phyloP scores from a whole-genome alignment of 2,888 invertebrate genomes.

The Neelides folsomi region DNA sequence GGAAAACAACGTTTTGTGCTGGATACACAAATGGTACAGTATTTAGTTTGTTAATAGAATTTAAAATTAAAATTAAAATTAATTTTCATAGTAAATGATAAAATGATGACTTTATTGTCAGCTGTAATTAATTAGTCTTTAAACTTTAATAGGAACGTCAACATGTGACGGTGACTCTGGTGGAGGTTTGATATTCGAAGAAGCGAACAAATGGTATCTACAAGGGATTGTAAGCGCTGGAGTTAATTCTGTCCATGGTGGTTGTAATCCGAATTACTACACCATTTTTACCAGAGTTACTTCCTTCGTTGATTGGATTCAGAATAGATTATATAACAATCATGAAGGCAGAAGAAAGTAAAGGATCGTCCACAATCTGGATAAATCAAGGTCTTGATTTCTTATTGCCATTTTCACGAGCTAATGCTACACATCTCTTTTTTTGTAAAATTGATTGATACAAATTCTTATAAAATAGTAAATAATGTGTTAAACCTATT shows the following conservation, averaged over 20 bases:
- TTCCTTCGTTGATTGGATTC: constrained; percentile 21
- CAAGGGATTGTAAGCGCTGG: constrained; percentile 35
- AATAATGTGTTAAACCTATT: no score
- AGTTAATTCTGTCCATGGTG: constrained; percentile 34
- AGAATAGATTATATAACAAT: no score
- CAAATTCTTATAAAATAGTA: no score
- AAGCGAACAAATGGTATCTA: constrained; percentile 14
- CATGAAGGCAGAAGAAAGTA: no score
- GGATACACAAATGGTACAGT: constrained; percentile 44
- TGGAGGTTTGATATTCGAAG: constrained; percentile 22
- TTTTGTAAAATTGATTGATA: no score
- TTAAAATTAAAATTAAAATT: no score
- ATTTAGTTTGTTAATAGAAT: neutral
- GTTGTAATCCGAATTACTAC: constrained; percentile 40
- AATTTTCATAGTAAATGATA: neutral
- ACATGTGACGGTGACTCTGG: constrained; percentile 22
- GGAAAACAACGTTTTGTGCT: constrained; percentile 51
- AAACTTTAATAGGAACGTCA: constrained; percentile 4
- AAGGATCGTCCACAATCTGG: no score
- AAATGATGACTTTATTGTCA: no score
- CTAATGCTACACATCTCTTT: no score
- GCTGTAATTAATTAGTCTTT: neutral
- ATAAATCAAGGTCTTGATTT: no score
- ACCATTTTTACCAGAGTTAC: constrained; percentile 42
- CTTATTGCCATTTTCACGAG: no score